Base-by-base conservation (phyloP, 2,113 vertebrate genomes). In the Choloepus hoffmanni region DNA sequence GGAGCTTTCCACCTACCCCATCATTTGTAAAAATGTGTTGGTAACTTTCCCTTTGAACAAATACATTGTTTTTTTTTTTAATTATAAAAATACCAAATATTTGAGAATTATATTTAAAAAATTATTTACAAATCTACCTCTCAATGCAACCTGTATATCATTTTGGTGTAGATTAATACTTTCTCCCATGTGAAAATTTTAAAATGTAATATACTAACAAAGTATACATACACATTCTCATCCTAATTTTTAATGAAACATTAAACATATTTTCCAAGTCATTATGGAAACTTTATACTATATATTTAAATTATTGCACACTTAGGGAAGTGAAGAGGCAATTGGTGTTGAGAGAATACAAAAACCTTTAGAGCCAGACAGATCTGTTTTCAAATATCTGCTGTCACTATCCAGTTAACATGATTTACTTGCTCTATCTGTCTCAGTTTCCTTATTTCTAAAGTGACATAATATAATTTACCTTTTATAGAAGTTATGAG, bases 31-130 rank as follows among this genome's bases (percentile, higher is more conserved):
- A 82, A 36, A 86, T 23, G 30, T 28, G 13, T 9, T 43, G 16
- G 9, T 33, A 33, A 74, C 28, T n/a, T 92, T 62, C 30, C 21
- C 43, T 96, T 86, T 93, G 84, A 92, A 65, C 40, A 89, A 73
- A 48, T 26, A 40, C 33, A 4, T 7, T 60, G 60, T 43, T 81
- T 72, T 68, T 55, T 30, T 87, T 30, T 79, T 43, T 3, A 68
- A 89, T 43, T 67, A 40, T 40, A 30, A 85, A 90, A 62, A 5
- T 40, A 6, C 50, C 48, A 74, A 28, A 7, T 23, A 55, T 68
- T 93, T 90, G 19, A 60, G 65, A 89, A 72, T 76, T 85, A 12
- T 79, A 76, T 77, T 93, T 73, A 68, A 94, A 50, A 72, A 45
- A 2, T n/a, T 74, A 65, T 26, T 58, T 65, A 45, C 68, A 62